Conservation (phyloP, 2,888 invertebrate species). For the Lasioglossum pauxillum region DNA sequence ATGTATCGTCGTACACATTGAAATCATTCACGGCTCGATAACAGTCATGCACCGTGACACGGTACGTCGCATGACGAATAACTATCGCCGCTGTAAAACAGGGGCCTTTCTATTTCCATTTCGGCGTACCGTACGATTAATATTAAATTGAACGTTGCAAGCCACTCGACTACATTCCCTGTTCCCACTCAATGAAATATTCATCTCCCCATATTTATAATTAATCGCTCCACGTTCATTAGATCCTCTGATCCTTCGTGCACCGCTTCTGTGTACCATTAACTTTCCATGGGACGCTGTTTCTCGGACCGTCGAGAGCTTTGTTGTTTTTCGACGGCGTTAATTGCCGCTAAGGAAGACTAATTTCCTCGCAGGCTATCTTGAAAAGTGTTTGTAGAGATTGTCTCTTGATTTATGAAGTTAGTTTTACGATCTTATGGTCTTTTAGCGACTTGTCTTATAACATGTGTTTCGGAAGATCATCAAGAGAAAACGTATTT, state of each 20-base stretch:
- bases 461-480: neutral
- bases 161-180: neutral
- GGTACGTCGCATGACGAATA: slow-evolving; percentile 48
- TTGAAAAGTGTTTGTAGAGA: neutral
- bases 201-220: neutral
- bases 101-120: slow-evolving; percentile 24
- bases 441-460: neutral
- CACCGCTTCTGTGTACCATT: neutral
- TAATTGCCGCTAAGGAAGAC: neutral
- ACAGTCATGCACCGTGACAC: slow-evolving; percentile 50
- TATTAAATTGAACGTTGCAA: slow-evolving; percentile 27
- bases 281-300: neutral
- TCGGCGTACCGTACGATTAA: slow-evolving; percentile 24
- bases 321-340: neutral
- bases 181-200: neutral
- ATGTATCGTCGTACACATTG: slow-evolving; percentile 60
- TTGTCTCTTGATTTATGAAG: neutral
- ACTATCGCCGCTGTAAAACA: slow-evolving; percentile 33
- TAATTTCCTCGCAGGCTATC: neutral
- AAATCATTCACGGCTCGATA: slow-evolving; percentile 65
- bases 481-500: neutral
- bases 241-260: neutral
- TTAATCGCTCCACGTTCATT: slow-evolving; percentile 3
- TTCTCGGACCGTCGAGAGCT: neutral
- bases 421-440: neutral